Conservation (phyloP, 2,888 invertebrate species). For the Plagodis dolabraria region DNA sequence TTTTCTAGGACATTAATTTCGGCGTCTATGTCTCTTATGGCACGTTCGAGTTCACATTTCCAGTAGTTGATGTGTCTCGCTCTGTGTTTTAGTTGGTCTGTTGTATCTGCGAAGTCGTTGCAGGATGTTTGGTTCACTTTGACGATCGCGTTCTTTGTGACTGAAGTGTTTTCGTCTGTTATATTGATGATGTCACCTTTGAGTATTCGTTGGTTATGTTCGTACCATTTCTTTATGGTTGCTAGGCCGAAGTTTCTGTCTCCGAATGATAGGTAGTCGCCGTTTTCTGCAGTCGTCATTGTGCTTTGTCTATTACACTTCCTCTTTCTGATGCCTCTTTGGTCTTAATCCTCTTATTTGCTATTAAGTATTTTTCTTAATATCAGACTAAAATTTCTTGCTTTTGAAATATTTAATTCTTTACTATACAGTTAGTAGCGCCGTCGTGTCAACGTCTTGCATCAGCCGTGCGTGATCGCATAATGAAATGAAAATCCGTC, state of each 20-base stretch:
- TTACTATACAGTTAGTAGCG: too few relatives aligned
- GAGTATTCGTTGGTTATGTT: slow-evolving; percentile 65
- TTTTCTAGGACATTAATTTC: slow-evolving; percentile 69
- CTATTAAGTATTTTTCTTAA: not conserved
- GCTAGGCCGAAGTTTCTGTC: slow-evolving; percentile 63
- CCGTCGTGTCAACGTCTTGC: not conserved
- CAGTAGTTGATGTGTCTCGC: slow-evolving; percentile 76
- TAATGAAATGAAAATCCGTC: too few relatives aligned
- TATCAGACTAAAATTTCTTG: too few relatives aligned
- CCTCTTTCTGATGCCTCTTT: not conserved
- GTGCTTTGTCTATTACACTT: not conserved
- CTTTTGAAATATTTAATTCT: too few relatives aligned
- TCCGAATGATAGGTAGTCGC: slow-evolving; percentile 68
- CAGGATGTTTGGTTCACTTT: slow-evolving; percentile 77
- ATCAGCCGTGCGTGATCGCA: not conserved
- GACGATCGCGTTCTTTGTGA: slow-evolving; percentile 74
- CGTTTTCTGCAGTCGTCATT: slow-evolving; percentile 63
- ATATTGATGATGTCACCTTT: slow-evolving; percentile 73
- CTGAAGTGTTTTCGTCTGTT: slow-evolving; percentile 72
- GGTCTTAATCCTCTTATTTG: not conserved
- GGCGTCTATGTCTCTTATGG: slow-evolving; percentile 71
- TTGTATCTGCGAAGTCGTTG: slow-evolving; percentile 69
- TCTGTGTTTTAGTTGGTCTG: slow-evolving; percentile 70
- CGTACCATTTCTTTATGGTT: slow-evolving; percentile 68
- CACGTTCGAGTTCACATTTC: slow-evolving; percentile 74